Evolutionary conservation across 2,888 invertebrate species (phyloP).

Genomic region (Mermis nigrescens): DNA sequence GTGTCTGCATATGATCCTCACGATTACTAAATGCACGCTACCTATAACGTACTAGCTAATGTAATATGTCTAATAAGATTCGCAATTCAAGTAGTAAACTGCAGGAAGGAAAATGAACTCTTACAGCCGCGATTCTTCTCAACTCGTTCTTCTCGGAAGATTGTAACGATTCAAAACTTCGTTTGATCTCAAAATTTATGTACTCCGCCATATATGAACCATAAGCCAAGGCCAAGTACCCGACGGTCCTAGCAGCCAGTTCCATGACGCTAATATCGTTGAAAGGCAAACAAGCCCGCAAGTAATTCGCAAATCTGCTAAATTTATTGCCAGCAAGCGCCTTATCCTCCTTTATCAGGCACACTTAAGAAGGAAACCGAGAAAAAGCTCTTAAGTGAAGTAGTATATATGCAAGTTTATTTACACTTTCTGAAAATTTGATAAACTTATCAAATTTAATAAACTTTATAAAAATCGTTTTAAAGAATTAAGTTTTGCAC

Average conservation of each 20-base stretch:
- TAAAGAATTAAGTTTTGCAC: no score
- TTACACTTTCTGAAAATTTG: no score
- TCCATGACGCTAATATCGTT: constrained; percentile 57
- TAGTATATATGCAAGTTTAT: no score
- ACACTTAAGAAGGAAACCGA: no score
- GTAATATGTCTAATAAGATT: no score
- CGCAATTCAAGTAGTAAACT: no score
- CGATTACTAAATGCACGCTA: no score
- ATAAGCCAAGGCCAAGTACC: constrained; percentile 54
- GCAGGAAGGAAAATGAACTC: background rate
- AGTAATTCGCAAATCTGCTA: constrained; percentile 73
- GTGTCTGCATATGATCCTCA: no score
- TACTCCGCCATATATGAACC: constrained; percentile 83
- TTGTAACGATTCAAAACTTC: constrained; percentile 74
- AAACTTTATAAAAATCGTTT: no score
- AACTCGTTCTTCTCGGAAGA: constrained; percentile 13
- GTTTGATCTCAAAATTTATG: constrained; percentile 84
- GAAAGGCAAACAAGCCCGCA: constrained; percentile 68
- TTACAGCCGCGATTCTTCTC: constrained; percentile 12
- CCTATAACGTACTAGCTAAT: no score
- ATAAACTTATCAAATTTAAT: no score
- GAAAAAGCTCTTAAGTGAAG: no score
- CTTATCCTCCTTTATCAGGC: constrained; percentile 74
- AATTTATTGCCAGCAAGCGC: constrained; percentile 73
- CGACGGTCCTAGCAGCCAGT: constrained; percentile 79